Percentiles rank a stretch among this genome's conserved stretches.
phyloP scores from a whole-genome alignment of 2,888 invertebrate genomes.

The Caenorhabditis sp. region DNA sequence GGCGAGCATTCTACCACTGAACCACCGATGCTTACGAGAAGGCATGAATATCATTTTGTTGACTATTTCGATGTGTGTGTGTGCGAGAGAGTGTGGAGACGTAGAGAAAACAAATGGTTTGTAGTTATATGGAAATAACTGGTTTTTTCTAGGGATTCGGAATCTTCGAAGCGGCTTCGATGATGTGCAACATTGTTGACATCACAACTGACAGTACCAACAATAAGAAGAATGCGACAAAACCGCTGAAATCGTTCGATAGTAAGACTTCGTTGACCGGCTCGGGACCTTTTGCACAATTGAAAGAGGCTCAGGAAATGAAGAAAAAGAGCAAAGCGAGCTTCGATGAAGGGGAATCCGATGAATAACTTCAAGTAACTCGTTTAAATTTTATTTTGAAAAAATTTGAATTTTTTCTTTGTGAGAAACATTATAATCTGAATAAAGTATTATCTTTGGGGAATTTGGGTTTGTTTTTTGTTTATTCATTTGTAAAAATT shows the following conservation, averaged over 20 bases:
- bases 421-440: no score
- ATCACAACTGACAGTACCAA: constrained; percentile 10
- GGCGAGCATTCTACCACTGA: constrained; percentile 70
- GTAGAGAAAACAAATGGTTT: not conserved
- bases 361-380: constrained; percentile 2
- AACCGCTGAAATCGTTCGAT: not conserved
- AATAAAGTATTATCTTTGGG: no score
- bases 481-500: no score
- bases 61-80: not conserved
- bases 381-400: not conserved
- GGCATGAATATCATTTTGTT: not conserved
- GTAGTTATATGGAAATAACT: not conserved
- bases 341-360: not conserved
- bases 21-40: constrained; percentile 50
- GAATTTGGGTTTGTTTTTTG: no score
- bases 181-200: constrained; percentile 10
- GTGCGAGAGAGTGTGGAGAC: no score
- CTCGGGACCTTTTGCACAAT: constrained; percentile 1
- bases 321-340: not conserved
- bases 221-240: not conserved
- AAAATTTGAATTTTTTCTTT: not conserved
- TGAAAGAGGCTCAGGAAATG: constrained; percentile 3
- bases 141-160: constrained; percentile 1
- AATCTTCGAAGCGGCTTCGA: constrained; percentile 11
- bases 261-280: not conserved